Evolutionary conservation across 1,140 invertebrate species (phyloP).

Genomic region (Lamellibrachia luymesi): DNA sequence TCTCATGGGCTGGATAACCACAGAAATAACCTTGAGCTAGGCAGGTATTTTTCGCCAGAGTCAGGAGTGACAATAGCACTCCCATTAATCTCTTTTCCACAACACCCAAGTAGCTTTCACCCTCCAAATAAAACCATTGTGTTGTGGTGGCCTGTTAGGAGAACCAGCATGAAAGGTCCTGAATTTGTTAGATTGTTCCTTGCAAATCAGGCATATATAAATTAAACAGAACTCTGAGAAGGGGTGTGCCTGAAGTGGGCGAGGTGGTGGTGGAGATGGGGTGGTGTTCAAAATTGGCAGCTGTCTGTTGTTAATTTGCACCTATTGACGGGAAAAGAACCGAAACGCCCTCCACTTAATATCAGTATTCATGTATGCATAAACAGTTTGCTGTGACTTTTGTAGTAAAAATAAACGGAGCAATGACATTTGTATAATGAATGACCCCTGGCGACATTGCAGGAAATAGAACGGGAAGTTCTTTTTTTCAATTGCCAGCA

Average conservation of each 20-base stretch:
- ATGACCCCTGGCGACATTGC: not conserved
- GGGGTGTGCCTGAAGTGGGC: not conserved
- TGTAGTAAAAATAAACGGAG: not conserved
- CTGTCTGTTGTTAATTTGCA: not conserved
- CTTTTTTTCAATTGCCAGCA: no score
- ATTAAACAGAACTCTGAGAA: not conserved
- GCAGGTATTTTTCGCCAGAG: not conserved
- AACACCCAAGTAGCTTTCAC: not conserved
- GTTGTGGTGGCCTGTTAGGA: not conserved
- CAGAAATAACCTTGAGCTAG: not conserved
- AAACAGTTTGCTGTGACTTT: not conserved
- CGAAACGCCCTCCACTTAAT: not conserved
- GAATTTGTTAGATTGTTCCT: not conserved
- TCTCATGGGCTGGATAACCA: not conserved
- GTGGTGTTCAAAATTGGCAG: not conserved
- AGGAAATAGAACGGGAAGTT: no score
- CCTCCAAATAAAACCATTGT: not conserved
- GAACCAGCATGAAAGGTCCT: not conserved
- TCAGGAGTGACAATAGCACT: not conserved
- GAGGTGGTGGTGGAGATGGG: not conserved
- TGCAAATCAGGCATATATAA: not conserved
- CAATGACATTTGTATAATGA: not conserved
- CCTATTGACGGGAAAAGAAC: not conserved
- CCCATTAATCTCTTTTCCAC: not conserved
- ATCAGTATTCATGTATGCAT: not conserved